Evolutionary conservation across 2,888 invertebrate genomes (phyloP).

Genomic region (Zelleria hepariella): DNA sequence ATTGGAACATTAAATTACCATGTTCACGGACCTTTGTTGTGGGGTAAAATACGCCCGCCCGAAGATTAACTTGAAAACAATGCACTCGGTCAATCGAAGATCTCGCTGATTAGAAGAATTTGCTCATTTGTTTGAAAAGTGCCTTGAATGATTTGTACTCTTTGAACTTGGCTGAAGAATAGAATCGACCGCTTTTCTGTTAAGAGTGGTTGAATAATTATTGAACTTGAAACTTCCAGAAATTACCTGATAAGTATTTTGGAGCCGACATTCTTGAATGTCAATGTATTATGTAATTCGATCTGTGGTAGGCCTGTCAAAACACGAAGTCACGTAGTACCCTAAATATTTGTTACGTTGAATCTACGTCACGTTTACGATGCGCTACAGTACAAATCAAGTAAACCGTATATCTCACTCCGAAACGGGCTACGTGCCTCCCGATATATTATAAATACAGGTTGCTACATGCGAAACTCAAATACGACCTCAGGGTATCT

Average conservation of each 20-base stretch:
- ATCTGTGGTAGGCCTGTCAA: neutral
- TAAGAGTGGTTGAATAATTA: no score
- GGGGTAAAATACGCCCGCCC: conserved; percentile 14
- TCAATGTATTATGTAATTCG: no score
- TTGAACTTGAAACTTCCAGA: no score
- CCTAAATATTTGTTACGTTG: conserved; percentile 4
- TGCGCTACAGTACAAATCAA: conserved; percentile 23
- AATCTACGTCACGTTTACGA: conserved; percentile 26
- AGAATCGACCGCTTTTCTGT: no score
- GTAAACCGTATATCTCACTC: conserved; percentile 28
- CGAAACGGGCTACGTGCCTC: neutral
- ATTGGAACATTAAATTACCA: conserved; percentile 21
- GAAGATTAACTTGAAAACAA: conserved; percentile 19
- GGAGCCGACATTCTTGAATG: no score
- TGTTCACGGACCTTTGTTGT: conserved; percentile 17
- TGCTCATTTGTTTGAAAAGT: no score
- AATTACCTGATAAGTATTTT: no score
- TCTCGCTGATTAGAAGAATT: conserved; percentile 3
- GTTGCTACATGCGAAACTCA: neutral
- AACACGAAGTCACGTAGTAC: neutral
- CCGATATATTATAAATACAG: neutral
- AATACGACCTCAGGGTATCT: neutral
- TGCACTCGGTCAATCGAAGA: conserved; percentile 14
- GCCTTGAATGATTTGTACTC: no score
- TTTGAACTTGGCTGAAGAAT: no score